Conservation (phyloP, 2,888 invertebrate genomes). For the Xestia sexstrigata region DNA sequence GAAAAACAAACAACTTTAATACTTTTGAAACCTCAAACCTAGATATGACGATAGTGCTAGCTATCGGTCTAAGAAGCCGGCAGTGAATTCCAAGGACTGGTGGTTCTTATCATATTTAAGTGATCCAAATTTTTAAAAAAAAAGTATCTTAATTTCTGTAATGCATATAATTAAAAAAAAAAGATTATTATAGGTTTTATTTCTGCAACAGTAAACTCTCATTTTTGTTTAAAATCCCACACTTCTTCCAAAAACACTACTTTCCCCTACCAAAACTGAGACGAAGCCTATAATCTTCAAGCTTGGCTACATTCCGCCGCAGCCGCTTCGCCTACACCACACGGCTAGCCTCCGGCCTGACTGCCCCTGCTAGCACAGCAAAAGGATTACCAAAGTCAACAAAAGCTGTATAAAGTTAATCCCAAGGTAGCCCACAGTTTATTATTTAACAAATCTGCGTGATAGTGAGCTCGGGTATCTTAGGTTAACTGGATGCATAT, state of each 20-base stretch:
- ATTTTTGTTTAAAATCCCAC: background rate
- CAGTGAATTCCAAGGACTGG: too few species aligned
- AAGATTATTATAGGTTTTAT: background rate
- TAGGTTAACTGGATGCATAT: slow-evolving; percentile 22
- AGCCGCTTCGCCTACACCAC: slow-evolving; percentile 59
- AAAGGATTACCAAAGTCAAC: slow-evolving; percentile 83
- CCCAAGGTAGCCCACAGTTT: slow-evolving; percentile 62
- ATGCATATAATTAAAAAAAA: background rate
- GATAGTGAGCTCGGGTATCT: slow-evolving; percentile 53
- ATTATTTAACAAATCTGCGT: slow-evolving; percentile 70
- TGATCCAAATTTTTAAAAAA: background rate
- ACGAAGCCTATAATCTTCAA: slow-evolving; percentile 24
- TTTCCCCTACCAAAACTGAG: background rate
- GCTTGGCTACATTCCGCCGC: slow-evolving; percentile 29
- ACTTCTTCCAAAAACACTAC: slow-evolving; percentile 1
- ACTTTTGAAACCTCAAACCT: too few species aligned
- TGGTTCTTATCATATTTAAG: background rate
- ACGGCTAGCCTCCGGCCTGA: slow-evolving; percentile 71
- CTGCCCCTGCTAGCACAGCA: slow-evolving; percentile 73
- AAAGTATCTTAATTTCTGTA: background rate
- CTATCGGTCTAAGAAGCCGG: too few species aligned
- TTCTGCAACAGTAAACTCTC: background rate
- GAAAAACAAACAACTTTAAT: too few species aligned
- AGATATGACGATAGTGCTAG: too few species aligned
- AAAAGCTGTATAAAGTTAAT: slow-evolving; percentile 81